Evolutionary conservation across 2,888 invertebrate genomes (phyloP), one percentile per base, ranked within the genome.

Genomic region (Hyles lineata): DNA sequence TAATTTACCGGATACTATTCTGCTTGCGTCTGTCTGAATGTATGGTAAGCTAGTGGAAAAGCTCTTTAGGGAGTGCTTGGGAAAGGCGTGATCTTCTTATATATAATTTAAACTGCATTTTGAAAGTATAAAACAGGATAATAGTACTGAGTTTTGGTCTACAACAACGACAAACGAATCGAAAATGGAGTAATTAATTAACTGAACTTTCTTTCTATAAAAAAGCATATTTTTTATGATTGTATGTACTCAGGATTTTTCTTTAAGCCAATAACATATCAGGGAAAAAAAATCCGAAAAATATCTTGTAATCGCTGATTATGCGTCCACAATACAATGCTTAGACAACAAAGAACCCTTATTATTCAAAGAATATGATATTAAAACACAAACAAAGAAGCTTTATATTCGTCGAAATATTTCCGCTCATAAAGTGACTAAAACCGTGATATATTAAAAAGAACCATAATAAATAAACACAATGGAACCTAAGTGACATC

Each of bases 1-100:
- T 72, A 72, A 72, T 55, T 72, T 67, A 72, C 35, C 72, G 63
- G 67, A 72, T 32, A 58, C 43, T 11, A 21, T 25, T 50, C 29
- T 52, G 63, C 62, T 52, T n/a, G 50, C n/a, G 29, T 11, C 25
- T 52, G 71, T 15, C 52, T 58, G 32, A 52, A 58, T 55, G 55
- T 55, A 70, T 32, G 32, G 55, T n/a, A 70, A 55, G 55, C 70
- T 58, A 70, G 29, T 70, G 29, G 52, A 29, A 52, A 50, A 52
- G 29, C 70, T 70, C 52, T 70, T 58, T 55, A 0, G 70, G n/a
- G 29, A 1, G 32, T 43, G 35, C 58, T 59, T 58, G 23, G 35
- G 35, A 9, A 15, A 43, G 15, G 43, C 43, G 43, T 70, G 52
- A 29, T 70, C 29, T 25, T 52, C 15, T 29, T 11, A 43, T 9